Percentiles rank a stretch among this genome's conserved stretches.
phyloP scores from a whole-genome alignment of 2,797 vertebrate genomes.

The Pachyuromys duprasi region DNA sequence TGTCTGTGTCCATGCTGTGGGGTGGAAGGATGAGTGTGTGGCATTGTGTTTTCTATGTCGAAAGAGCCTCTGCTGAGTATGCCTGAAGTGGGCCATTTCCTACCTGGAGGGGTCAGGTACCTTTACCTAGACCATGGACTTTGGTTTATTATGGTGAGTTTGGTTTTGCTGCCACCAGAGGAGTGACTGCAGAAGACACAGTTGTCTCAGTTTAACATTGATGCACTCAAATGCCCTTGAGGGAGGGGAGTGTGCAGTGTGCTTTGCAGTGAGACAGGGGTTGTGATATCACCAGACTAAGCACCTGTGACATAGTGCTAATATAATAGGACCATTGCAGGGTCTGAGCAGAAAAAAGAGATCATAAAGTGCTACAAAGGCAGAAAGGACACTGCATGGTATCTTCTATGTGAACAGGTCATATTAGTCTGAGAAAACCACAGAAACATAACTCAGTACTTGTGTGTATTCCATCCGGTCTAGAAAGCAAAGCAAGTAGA shows the following conservation, averaged over 20 bases:
- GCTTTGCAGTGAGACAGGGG: not conserved
- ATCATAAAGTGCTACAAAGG: not conserved
- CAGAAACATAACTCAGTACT: constrained; percentile 16
- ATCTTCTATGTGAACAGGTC: no score
- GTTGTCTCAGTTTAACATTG: constrained; percentile 27
- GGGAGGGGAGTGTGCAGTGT: not conserved
- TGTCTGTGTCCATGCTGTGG: not conserved
- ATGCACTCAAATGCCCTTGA: not conserved
- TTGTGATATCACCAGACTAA: not conserved
- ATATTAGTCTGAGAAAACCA: not conserved
- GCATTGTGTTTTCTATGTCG: not conserved
- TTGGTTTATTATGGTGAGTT: not conserved
- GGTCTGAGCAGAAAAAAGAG: not conserved
- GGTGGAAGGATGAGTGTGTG: not conserved
- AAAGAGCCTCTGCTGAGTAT: not conserved
- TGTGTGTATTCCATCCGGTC: not conserved
- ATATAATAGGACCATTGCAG: not conserved
- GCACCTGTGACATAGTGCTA: not conserved
- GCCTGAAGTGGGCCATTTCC: not conserved
- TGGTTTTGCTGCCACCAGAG: not conserved
- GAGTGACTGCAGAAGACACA: not conserved
- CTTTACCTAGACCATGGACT: not conserved
- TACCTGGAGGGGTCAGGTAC: not conserved
- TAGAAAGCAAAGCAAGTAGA: constrained; percentile 16
- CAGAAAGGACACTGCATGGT: not conserved